phyloP scores from a whole-genome alignment of 2,113 vertebrate genomes.

The Datnioides undecimradiatus region DNA sequence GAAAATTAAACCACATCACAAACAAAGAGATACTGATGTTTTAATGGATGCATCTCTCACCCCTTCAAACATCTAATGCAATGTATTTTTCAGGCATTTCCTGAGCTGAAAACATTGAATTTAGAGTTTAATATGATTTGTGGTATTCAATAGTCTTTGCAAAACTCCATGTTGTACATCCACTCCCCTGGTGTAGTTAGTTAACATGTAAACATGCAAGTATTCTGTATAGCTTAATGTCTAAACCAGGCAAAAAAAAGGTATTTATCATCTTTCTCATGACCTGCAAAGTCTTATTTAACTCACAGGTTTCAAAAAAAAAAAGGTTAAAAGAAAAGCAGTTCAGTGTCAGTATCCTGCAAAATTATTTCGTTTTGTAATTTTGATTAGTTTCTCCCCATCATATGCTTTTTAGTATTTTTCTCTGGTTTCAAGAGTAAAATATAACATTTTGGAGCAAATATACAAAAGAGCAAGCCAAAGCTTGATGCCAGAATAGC shows the following conservation, averaged over 20 bases:
- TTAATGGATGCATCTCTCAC: neutral
- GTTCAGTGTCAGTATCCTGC: neutral
- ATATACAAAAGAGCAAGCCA: conserved; percentile 82
- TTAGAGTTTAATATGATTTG: too few species aligned
- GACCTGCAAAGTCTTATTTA: neutral
- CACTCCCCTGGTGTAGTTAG: too few species aligned
- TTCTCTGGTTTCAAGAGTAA: conserved; percentile 79
- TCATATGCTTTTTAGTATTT: conserved; percentile 81
- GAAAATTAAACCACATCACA: neutral
- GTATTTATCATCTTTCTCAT: neutral
- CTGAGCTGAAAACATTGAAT: too few species aligned
- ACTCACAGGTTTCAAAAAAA: neutral
- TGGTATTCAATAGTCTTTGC: neutral
- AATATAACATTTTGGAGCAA: conserved; percentile 83
- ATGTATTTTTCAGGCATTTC: too few species aligned
- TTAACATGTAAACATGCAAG: neutral
- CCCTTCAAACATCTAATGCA: neutral
- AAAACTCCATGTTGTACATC: too few species aligned
- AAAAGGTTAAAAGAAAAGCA: neutral
- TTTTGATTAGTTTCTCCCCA: conserved; percentile 67
- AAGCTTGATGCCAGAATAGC: conserved; percentile 84
- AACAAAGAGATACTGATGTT: neutral
- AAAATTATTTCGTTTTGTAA: neutral
- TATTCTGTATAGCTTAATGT: neutral
- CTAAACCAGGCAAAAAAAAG: neutral